Conservation (phyloP, 1,140 invertebrate species). For the Leptinotarsa defecta region DNA sequence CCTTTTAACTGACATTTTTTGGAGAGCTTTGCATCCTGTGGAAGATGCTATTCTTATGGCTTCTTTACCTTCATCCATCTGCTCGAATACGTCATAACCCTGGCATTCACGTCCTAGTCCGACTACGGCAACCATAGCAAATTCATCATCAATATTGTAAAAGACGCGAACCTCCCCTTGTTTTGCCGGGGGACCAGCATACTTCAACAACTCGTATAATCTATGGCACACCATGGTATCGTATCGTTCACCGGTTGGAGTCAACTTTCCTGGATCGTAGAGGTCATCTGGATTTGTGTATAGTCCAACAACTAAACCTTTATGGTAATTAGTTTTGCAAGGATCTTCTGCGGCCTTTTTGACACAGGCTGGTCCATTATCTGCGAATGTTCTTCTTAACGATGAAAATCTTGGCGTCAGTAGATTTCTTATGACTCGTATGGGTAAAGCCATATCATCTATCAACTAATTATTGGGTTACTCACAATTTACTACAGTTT, state of each 20-base stretch:
- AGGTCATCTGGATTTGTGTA: constrained; percentile 60
- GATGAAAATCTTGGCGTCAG: constrained; percentile 7
- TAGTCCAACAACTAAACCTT: constrained; percentile 63
- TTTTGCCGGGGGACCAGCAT: constrained; percentile 55
- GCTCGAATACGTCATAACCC: constrained; percentile 67
- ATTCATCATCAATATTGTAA: constrained; percentile 67
- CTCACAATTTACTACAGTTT: constrained; percentile 38
- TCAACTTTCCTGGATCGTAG: constrained; percentile 58
- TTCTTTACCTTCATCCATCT: constrained; percentile 72
- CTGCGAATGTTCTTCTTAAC: constrained; percentile 19
- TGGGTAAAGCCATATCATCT: constrained; percentile 30
- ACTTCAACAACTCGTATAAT: constrained; percentile 46
- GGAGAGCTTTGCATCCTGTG: constrained; percentile 62
- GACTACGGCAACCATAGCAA: constrained; percentile 67
- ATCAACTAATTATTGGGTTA: constrained; percentile 31
- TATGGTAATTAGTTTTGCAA: constrained; percentile 47
- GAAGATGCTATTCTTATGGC: constrained; percentile 64
- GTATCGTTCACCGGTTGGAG: constrained; percentile 61
- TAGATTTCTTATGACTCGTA: constrained; percentile 26
- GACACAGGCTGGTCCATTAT: neutral
- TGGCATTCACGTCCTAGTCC: constrained; percentile 70
- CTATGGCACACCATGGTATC: constrained; percentile 56
- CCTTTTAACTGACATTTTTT: constrained; percentile 61
- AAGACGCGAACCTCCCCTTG: constrained; percentile 63
- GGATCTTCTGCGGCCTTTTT: constrained; percentile 32